phyloP scores from a whole-genome alignment of 2,888 invertebrate genomes.

The Diplolepis rosae region DNA sequence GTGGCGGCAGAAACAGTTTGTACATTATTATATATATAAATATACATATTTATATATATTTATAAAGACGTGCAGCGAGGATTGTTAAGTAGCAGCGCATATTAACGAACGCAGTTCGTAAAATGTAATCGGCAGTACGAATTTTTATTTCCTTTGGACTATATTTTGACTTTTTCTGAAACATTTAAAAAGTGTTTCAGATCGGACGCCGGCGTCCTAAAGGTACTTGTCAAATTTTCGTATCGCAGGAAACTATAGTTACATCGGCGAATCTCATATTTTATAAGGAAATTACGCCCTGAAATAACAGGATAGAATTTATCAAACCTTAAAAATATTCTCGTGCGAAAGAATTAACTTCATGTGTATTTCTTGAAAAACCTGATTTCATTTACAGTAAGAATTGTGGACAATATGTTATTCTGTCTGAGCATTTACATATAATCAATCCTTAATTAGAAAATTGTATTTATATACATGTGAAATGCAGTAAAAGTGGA shows the following conservation, averaged over 20 bases:
- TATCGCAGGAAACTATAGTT: not conserved
- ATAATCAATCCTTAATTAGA: constrained; percentile 5
- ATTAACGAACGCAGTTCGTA: constrained; percentile 52
- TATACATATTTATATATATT: constrained; percentile 15
- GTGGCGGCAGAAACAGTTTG: not conserved
- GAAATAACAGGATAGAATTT: not conserved
- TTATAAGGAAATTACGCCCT: no score
- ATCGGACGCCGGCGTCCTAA: constrained; percentile 47
- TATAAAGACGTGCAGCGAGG: constrained; percentile 3
- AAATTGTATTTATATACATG: constrained; percentile 23
- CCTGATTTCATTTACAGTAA: not conserved
- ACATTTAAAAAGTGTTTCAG: constrained; percentile 23
- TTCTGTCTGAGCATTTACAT: not conserved
- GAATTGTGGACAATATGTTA: not conserved
- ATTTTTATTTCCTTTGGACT: constrained; percentile 44
- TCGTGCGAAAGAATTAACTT: not conserved
- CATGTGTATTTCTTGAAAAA: not conserved
- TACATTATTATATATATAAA: constrained; percentile 13
- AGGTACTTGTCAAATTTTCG: constrained; percentile 25
- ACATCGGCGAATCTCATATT: not conserved
- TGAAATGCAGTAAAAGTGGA: constrained; percentile 4
- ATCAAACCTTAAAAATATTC: not conserved
- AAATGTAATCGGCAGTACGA: constrained; percentile 56
- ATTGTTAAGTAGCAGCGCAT: constrained; percentile 41
- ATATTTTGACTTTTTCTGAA: constrained; percentile 55